phyloP scores from a whole-genome alignment of 2,113 vertebrate species.

The Numenius arquata region DNA sequence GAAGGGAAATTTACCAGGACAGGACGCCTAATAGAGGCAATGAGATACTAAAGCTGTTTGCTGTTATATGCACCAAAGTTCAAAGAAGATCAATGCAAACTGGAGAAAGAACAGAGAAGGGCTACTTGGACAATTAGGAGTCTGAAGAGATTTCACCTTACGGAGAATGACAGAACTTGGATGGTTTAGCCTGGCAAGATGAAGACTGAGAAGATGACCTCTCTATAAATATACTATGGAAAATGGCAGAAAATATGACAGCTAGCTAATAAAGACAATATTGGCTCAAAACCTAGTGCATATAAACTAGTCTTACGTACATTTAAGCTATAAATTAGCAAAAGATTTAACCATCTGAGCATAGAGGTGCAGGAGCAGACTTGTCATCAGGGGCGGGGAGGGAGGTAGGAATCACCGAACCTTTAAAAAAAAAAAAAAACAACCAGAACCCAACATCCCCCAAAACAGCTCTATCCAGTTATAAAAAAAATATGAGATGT shows the following conservation, averaged over 20 bases:
- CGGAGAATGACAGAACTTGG: neutral
- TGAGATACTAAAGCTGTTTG: neutral
- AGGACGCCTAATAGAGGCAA: neutral
- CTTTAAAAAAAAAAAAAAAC: neutral
- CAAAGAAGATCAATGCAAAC: neutral
- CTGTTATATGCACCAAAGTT: neutral
- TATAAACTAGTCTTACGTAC: neutral
- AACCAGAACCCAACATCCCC: accelerated
- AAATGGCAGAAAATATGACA: neutral
- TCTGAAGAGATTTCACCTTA: neutral
- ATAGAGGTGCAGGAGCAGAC: neutral
- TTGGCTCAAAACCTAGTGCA: neutral
- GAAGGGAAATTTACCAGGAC: neutral
- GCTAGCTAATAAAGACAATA: neutral
- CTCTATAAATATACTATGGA: neutral
- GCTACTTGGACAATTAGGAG: neutral
- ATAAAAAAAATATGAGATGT: neutral
- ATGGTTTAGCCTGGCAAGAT: neutral
- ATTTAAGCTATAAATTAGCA: neutral
- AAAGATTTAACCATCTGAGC: neutral
- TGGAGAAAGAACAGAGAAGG: neutral
- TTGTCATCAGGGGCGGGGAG: neutral
- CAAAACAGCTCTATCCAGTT: neutral
- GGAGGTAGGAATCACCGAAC: neutral
- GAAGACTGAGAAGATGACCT: neutral